phyloP scores from a whole-genome alignment of 2,113 vertebrate species.

The Sturnira hondurensis region DNA sequence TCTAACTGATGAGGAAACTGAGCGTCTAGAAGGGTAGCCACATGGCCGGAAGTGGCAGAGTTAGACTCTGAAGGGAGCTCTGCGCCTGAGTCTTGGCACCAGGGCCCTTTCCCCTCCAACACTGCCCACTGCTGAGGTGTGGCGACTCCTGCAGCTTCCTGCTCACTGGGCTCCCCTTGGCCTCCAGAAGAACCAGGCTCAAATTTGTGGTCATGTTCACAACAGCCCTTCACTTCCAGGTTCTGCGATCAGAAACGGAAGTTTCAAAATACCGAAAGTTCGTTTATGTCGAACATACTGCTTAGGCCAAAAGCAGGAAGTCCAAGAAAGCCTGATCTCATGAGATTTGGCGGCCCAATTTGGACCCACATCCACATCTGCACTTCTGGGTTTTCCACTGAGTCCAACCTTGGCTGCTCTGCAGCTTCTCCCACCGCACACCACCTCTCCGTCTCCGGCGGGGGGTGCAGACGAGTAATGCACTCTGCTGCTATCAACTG shows the following conservation, averaged over 20 bases:
- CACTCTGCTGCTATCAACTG: neutral
- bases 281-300: slow-evolving; percentile 73
- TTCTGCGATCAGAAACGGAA: slow-evolving; percentile 77
- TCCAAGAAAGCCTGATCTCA: slow-evolving; percentile 78
- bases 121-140: neutral
- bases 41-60: neutral
- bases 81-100: neutral
- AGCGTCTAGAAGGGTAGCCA: neutral
- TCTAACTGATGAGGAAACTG: slow-evolving; percentile 23
- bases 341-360: slow-evolving; percentile 76
- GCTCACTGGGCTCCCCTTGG: slow-evolving; percentile 18
- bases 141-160: neutral
- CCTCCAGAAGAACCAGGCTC: slow-evolving; percentile 51
- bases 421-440: neutral
- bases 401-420: slow-evolving; percentile 54
- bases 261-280: slow-evolving; percentile 78
- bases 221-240: slow-evolving; percentile 74
- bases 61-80: neutral
- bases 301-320: slow-evolving; percentile 75
- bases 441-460: neutral
- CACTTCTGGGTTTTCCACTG: slow-evolving; percentile 73
- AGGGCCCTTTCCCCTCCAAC: neutral
- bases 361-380: slow-evolving; percentile 75
- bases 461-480: neutral
- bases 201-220: slow-evolving; percentile 69